Conservation (phyloP, 2,888 invertebrate genomes). For the Agriopis aurantiaria region DNA sequence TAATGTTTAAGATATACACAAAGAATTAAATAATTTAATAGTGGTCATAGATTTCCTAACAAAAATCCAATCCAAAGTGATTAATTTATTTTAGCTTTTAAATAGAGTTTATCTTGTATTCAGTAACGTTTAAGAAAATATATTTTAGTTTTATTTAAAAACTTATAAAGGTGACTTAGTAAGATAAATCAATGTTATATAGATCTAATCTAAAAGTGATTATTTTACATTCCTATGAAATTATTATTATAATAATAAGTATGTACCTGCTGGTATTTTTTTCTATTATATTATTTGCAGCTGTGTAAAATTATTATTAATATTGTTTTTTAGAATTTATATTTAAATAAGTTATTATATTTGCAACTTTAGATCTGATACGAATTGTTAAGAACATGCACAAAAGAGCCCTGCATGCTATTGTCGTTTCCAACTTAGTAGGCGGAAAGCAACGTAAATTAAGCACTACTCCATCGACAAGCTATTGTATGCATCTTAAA, state of each 20-base stretch:
- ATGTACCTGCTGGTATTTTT: constrained; percentile 34
- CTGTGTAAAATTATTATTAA: constrained; percentile 12
- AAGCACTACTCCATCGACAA: too few relatives aligned
- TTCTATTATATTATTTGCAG: constrained; percentile 20
- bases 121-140: constrained; percentile 21
- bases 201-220: constrained; percentile 36
- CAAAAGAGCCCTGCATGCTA: not conserved
- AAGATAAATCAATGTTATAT: constrained; percentile 29
- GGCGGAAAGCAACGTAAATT: too few relatives aligned
- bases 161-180: constrained; percentile 13
- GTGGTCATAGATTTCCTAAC: constrained; percentile 8
- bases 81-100: constrained; percentile 21
- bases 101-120: constrained; percentile 10
- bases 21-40: not conserved
- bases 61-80: constrained; percentile 24
- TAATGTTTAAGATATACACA: not conserved
- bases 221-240: constrained; percentile 31
- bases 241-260: constrained; percentile 11
- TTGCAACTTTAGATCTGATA: constrained; percentile 28
- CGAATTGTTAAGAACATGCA: not conserved
- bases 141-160: constrained; percentile 16
- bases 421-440: too few relatives aligned
- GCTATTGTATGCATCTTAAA: too few relatives aligned
- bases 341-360: constrained; percentile 11
- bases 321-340: constrained; percentile 16